Evolutionary conservation across 2,888 invertebrate species (phyloP), one percentile per base, ranked within the genome.

Genomic region (Tiphia femorata): DNA sequence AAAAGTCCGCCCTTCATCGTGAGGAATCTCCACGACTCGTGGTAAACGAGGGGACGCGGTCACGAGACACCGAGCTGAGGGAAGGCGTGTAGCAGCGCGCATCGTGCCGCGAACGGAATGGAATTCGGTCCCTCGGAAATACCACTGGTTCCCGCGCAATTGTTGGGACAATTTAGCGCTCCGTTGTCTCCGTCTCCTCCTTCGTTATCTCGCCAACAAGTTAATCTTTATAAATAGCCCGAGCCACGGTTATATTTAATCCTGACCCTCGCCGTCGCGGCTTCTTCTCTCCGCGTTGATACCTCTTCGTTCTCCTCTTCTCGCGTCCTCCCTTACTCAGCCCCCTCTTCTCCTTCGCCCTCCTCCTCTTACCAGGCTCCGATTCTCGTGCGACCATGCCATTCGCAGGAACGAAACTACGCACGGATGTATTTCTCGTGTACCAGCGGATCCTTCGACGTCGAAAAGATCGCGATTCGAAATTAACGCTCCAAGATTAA

Each of bases 201-300:
- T 78, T 78, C 78, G 80, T 81, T 81, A 81, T 81, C 80, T 78
- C 78, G 73, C 77, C 78, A 80, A 78, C 78, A 77, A 80, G 80
- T 79, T 81, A 79, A 81, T 80, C 79, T 78, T 79, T 80, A 81
- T 80, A 81, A 81, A 81, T 81, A 81, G 81, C 79, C 40, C 73
- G 76, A 76, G 76, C 73, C 72, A 74, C 62, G 75, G 80, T 77
- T 81, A 80, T 80, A 79, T 81, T 79, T 81, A 80, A 81, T 80
- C 79, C 77, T 79, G 79, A 80, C 80, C 79, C 77, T 80, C 78
- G 77, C 67, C 67, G 58, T 65, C 62, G 64, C 44, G 52, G 58
- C 69, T 70, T 72, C n/a, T n/a, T n/a, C n/a, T n/a, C n/a, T n/a
- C 69, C 67, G 58, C 68, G 65, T 62, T 68, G 72, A 69, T 71